Percentiles rank a stretch among this genome's conserved stretches.
These are phyloP conservation scores for Thaumetopoea pityocampa DNA, from an alignment of 1,140 invertebrate species.

Conservation along the genomic window DNA sequence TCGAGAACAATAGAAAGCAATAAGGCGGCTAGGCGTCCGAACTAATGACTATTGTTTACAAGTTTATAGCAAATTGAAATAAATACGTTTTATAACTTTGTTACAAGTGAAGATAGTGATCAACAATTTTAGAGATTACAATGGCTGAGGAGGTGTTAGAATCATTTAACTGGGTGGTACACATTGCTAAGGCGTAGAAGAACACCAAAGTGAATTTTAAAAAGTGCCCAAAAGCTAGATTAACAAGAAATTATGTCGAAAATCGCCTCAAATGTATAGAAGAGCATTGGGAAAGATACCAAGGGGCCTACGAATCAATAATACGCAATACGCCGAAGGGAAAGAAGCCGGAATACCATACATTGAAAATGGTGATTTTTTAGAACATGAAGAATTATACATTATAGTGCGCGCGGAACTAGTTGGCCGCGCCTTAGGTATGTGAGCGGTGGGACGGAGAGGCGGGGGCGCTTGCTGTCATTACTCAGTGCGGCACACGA, in stretches of 20 bases:
- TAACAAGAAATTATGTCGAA: slow-evolving; percentile 18
- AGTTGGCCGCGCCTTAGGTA: too few species aligned
- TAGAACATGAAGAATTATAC: slow-evolving; percentile 16
- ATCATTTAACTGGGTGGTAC: slow-evolving; percentile 6
- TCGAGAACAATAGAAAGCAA: slow-evolving; percentile 8
- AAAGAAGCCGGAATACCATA: slow-evolving; percentile 5
- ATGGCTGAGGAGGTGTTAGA: slow-evolving; percentile 12
- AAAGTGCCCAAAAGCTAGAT: slow-evolving; percentile 19
- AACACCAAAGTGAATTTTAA: slow-evolving; percentile 17
- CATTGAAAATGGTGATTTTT: slow-evolving; percentile 16
- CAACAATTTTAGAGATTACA: slow-evolving; percentile 4
- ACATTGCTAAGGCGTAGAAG: slow-evolving; percentile 6
- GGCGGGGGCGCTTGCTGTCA: too few species aligned
- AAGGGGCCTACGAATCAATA: slow-evolving; percentile 4
- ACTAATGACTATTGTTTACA: background rate
- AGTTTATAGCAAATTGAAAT: slow-evolving; percentile 3
- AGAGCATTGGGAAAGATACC: slow-evolving; percentile 11
- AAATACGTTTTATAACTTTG: slow-evolving; percentile 6
- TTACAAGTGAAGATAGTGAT: slow-evolving; percentile 5
- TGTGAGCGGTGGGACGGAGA: too few species aligned
- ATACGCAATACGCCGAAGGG: slow-evolving; percentile 8
- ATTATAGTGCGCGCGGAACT: too few species aligned
- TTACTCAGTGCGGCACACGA: too few species aligned
- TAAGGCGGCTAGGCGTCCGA: background rate
- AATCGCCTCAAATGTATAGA: slow-evolving; percentile 12